These are phyloP conservation scores for Dolichallabes microphthalmus DNA, from an alignment of 2,113 vertebrate species.

Conservation along the genomic window DNA sequence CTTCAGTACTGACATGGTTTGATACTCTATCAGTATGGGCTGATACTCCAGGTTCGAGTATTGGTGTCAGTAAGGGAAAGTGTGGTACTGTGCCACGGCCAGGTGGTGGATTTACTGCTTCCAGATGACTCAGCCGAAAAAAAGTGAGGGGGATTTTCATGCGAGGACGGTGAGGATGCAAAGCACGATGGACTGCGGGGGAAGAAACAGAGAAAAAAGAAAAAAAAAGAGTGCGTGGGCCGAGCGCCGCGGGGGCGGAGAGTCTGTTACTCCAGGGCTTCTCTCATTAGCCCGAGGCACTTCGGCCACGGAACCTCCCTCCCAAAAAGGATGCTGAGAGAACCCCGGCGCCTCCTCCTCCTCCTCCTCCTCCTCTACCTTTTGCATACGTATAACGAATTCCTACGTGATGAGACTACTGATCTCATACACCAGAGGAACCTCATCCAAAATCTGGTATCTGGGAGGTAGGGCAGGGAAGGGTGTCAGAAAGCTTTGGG, in stretches of 20 bases:
- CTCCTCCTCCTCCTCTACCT: neutral
- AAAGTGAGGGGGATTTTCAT: slow-evolving; percentile 49
- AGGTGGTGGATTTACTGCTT: slow-evolving; percentile 44
- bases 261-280: slow-evolving; percentile 59
- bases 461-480: neutral
- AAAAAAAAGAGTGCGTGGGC: slow-evolving; percentile 42
- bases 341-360: slow-evolving; percentile 38
- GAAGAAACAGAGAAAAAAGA: slow-evolving; percentile 31
- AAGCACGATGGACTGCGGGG: slow-evolving; percentile 54
- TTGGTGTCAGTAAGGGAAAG: neutral
- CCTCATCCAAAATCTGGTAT: slow-evolving; percentile 19
- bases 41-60: neutral
- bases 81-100: neutral
- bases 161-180: slow-evolving; percentile 41
- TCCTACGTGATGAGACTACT: slow-evolving; percentile 36
- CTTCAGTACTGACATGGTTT: neutral
- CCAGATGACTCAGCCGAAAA: slow-evolving; percentile 56
- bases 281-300: slow-evolving; percentile 53
- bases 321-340: slow-evolving; percentile 46
- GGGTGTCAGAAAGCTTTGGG: neutral
- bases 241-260: slow-evolving; percentile 48
- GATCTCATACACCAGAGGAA: slow-evolving; percentile 35
- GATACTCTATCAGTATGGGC: neutral
- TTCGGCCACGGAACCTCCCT: slow-evolving; percentile 50
- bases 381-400: slow-evolving; percentile 9